A percentile compares a stretch with the other conserved stretches of the same genome.
Conservation (phyloP, 2,113 vertebrate genomes). For the Lonchura striata region DNA sequence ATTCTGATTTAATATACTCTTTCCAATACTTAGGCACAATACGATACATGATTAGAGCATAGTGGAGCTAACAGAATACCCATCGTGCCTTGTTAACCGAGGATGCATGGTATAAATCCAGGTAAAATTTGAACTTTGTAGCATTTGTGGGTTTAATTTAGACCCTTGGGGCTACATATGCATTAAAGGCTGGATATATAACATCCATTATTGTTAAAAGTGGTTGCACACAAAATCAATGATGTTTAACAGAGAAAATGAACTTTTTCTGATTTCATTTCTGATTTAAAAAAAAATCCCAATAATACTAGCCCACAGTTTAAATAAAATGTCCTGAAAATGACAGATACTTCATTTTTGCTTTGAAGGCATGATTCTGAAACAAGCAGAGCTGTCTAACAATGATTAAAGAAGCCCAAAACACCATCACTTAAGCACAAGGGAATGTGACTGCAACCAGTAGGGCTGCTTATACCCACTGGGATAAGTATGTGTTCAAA, state of each 20-base stretch:
- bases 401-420: not conserved
- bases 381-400: not conserved
- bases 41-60: not conserved
- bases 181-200: not conserved
- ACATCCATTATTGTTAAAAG: not conserved
- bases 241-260: not conserved
- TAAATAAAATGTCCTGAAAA: not conserved
- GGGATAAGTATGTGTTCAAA: not conserved
- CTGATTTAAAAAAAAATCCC: not conserved
- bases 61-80: not conserved
- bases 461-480: not conserved
- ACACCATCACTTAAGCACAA: not conserved
- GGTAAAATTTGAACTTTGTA: not conserved
- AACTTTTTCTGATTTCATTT: not conserved
- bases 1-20: slow-evolving; percentile 8
- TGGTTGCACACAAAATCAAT: not conserved
- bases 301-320: not conserved
- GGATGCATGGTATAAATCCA: not conserved
- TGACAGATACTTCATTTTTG: not conserved
- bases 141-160: slow-evolving; percentile 28
- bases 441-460: not conserved
- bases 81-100: slow-evolving; percentile 21
- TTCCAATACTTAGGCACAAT: not conserved
- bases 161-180: not conserved
- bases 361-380: not conserved